Base-by-base conservation (phyloP, 92 coral and sea anemone genomes). In the Porites evermanni region DNA sequence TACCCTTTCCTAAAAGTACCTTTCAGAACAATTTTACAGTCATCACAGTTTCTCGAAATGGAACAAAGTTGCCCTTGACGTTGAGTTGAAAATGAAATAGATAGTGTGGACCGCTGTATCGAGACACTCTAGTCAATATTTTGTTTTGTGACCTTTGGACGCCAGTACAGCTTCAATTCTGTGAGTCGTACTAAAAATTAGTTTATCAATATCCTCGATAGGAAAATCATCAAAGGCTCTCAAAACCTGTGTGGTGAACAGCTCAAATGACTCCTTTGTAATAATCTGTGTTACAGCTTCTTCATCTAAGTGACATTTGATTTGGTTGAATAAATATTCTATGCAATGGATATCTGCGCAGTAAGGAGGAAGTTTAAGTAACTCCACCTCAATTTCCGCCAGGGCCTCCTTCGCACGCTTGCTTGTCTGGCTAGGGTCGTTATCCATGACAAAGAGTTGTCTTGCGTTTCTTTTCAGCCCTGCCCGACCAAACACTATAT, bases 401-500 rank as follows among this genome's bases (percentile, higher is more conserved):
- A 70, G 6, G 6, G 75, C 75, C 6, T 70, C 14, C 53, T 26
- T 26, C 3, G 91, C 84, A 21, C 10, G 16, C 47, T 54, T 82
- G 70, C 94, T 87, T 61, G 68, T 91, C 63, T 91, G 92, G 70
- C 91, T 79, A 3, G 94, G 89, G 70, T 92, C 95, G 75, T 92
- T 92, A 83, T 89, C 92, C 95, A 92, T 92, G 18, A 92, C 92
- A 81, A 92, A 92, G 26, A 91, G 32, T 21, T 92, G 47, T 52
- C 84, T 77, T 38, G 61, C 83, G 69, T 60, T 73, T 56, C 24
- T 65, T 58, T 82, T 91, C 12, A 82, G 88, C 61, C 86, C 77
- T 0, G 91, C 89, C 54, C 80, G 84, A 13, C 76, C 94, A 78
- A 91, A 91, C 8, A 83, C 64, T 12, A 87, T 26, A 70, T 91